Evolutionary conservation across 2,113 vertebrate genomes (phyloP).

Genomic region (Paradisaea rubra): DNA sequence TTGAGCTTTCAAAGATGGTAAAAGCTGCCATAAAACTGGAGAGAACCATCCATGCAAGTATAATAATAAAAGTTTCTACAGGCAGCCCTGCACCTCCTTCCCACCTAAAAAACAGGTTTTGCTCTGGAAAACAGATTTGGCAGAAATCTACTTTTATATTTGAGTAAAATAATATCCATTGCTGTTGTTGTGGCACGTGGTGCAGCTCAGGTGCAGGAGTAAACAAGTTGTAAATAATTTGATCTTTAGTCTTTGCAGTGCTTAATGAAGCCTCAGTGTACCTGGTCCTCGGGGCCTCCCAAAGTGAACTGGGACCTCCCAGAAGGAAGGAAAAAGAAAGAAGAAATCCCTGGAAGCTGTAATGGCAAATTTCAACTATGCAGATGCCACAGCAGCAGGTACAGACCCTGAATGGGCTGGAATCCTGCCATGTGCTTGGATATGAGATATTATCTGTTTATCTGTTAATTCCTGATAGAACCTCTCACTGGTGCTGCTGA

Average conservation of each 20-base stretch:
- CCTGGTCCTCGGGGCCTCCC: not conserved
- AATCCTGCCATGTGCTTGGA: not conserved
- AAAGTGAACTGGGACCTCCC: not conserved
- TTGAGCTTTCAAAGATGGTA: not conserved
- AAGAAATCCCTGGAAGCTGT: not conserved
- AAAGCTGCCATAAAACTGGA: not conserved
- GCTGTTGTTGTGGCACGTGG: not conserved
- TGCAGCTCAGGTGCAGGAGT: not conserved
- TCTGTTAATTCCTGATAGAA: not conserved
- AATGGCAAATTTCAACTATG: not conserved
- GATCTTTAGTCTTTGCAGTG: not conserved
- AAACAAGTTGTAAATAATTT: not conserved
- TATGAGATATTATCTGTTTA: not conserved
- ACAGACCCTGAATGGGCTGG: not conserved
- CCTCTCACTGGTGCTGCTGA: not conserved
- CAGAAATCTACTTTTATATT: not conserved
- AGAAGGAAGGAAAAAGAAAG: not conserved
- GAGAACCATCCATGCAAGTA: not conserved
- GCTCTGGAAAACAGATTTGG: not conserved
- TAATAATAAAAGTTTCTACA: not conserved
- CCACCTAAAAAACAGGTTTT: not conserved
- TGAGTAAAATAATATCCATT: not conserved
- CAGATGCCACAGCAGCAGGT: not conserved
- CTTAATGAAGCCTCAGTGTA: not conserved
- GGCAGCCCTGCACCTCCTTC: not conserved